Conservation (phyloP, 2,888 invertebrate genomes). For the Neoascia interrupta region DNA sequence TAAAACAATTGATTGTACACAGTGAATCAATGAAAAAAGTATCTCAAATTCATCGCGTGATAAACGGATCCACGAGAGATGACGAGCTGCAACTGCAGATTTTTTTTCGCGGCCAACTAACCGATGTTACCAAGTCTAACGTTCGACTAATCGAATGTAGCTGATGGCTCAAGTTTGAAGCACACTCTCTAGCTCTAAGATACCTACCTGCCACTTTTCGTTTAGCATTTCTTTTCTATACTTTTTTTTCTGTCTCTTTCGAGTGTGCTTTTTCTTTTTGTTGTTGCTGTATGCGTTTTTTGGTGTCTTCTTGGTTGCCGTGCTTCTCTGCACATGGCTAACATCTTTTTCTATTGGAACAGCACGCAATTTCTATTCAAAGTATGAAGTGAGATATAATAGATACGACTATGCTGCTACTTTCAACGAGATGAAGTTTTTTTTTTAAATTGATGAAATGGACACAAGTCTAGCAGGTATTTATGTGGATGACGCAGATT, state of each 20-base stretch:
- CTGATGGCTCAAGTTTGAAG: conserved; percentile 54
- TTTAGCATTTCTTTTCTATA: conserved; percentile 54
- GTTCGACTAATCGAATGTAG: conserved; percentile 67
- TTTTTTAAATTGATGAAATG: conserved; percentile 17
- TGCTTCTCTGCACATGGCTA: conserved; percentile 37
- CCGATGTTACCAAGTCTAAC: conserved; percentile 66
- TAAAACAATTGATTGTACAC: too few relatives aligned
- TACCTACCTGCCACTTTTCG: conserved; percentile 34
- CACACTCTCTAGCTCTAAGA: conserved; percentile 39
- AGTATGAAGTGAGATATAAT: conserved; percentile 11
- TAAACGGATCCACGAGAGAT: background rate
- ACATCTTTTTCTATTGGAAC: conserved; percentile 25
- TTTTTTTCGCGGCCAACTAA: conserved; percentile 31
- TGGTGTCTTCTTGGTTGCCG: conserved; percentile 25
- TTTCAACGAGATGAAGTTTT: conserved; percentile 23
- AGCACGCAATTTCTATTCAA: conserved; percentile 57
- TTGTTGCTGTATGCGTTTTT: conserved; percentile 16
- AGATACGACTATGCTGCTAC: conserved; percentile 8
- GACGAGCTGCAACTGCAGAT: background rate
- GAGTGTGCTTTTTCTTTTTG: conserved; percentile 29
- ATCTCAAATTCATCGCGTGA: conserved; percentile 15
- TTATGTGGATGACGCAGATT: conserved; percentile 1
- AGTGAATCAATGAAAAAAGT: conserved; percentile 2
- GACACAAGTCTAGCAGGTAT: conserved; percentile 5
- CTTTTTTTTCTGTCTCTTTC: conserved; percentile 23